These are phyloP conservation scores for Arrhamphus sclerolepis DNA, from an alignment of 2,797 vertebrate genomes.

Conservation along the genomic window DNA sequence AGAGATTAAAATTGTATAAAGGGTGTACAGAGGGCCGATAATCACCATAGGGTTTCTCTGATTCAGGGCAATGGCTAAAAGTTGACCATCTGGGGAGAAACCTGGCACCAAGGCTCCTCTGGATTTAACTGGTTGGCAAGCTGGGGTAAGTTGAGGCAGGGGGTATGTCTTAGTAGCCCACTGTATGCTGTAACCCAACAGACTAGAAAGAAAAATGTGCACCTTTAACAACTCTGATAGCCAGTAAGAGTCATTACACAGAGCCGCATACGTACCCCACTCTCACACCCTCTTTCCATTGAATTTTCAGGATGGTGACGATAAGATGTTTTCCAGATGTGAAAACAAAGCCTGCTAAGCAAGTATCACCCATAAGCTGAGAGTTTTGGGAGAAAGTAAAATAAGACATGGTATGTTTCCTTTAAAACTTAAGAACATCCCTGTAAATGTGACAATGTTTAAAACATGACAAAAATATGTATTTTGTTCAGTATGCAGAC, in stretches of 20 bases:
- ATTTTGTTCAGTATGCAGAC: slow-evolving; percentile 66
- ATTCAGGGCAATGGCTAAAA: slow-evolving; percentile 89
- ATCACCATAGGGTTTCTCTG: slow-evolving; percentile 90
- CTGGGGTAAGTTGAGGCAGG: slow-evolving; percentile 79
- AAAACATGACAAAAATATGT: slow-evolving; percentile 6
- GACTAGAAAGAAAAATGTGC: slow-evolving; percentile 66
- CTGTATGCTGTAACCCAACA: slow-evolving; percentile 75
- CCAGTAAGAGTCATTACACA: neutral
- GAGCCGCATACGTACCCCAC: slow-evolving; percentile 60
- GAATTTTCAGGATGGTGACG: slow-evolving; percentile 86
- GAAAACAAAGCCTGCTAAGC: slow-evolving; percentile 89
- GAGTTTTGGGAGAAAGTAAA: neutral
- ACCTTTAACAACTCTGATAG: neutral
- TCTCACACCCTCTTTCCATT: slow-evolving; percentile 82
- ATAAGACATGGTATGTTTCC: neutral
- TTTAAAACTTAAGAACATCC: neutral
- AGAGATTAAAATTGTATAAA: neutral
- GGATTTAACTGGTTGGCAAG: slow-evolving; percentile 87
- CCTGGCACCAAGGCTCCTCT: slow-evolving; percentile 88
- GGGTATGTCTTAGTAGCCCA: slow-evolving; percentile 87
- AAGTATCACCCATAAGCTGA: slow-evolving; percentile 87
- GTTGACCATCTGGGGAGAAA: slow-evolving; percentile 88
- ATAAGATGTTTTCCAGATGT: slow-evolving; percentile 81
- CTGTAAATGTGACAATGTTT: neutral
- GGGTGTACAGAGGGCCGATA: neutral